A percentile compares a stretch with the other conserved stretches of the same genome.
phyloP scores from a whole-genome alignment of 2,888 invertebrate species.

The Schizotus pectinicornis region DNA sequence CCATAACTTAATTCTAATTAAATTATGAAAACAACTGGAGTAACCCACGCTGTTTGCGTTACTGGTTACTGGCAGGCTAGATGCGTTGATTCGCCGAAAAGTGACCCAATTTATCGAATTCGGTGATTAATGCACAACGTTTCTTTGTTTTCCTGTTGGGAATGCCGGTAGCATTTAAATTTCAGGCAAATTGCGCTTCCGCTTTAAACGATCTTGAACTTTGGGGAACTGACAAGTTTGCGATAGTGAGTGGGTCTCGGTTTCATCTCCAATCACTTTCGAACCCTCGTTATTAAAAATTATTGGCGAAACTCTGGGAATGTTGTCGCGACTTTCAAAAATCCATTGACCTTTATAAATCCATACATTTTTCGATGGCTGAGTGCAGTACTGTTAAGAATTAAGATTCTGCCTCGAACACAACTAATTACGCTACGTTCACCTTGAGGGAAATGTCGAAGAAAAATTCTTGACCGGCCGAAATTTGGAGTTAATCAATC shows the following conservation, averaged over 20 bases:
- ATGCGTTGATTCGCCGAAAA: too few relatives aligned
- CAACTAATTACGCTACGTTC: conserved; percentile 22
- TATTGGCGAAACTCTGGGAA: conserved; percentile 1
- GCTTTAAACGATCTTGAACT: too few relatives aligned
- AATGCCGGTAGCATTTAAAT: conserved; percentile 13
- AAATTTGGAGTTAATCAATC: too few relatives aligned
- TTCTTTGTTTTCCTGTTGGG: conserved; percentile 14
- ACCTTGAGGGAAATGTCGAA: conserved; percentile 25
- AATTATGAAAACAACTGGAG: neutral
- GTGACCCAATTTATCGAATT: too few relatives aligned
- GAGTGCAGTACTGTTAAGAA: conserved; percentile 20
- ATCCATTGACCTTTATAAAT: conserved; percentile 22
- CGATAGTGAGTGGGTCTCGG: too few relatives aligned
- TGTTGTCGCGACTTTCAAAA: conserved; percentile 13
- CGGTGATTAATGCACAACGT: conserved; percentile 5
- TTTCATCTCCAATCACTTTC: conserved; percentile 7
- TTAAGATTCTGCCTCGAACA: conserved; percentile 15
- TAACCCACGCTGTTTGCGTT: too few relatives aligned
- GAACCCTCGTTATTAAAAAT: neutral
- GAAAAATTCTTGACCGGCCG: neutral
- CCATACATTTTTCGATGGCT: conserved; percentile 20
- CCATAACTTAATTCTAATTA: neutral
- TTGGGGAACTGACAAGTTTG: neutral
- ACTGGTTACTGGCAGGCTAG: too few relatives aligned
- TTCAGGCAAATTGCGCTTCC: neutral